Evolutionary conservation across 2,888 invertebrate species (phyloP).

Genomic region (Dryococelus australis): DNA sequence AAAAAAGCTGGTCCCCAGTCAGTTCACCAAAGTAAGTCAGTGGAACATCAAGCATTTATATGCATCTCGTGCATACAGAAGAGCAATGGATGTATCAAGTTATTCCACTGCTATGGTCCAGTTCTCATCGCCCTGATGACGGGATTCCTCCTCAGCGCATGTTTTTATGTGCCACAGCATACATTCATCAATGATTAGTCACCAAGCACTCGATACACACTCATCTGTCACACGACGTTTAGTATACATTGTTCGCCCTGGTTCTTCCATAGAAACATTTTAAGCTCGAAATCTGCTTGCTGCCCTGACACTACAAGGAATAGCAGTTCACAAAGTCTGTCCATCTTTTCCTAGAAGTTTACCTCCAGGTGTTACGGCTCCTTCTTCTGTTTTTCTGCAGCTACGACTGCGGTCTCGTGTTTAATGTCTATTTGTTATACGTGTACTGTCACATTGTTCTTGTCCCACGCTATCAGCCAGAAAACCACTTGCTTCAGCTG

Average conservation of each 20-base stretch:
- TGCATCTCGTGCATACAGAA: background rate
- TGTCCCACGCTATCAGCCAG: background rate
- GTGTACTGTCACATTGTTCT: background rate
- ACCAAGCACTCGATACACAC: background rate
- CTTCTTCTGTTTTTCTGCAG: background rate
- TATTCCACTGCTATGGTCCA: background rate
- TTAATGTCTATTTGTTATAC: background rate
- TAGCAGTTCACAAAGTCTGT: background rate
- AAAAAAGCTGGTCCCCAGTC: background rate
- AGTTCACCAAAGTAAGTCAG: background rate
- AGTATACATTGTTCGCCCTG: no score
- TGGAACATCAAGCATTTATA: background rate
- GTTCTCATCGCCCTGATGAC: background rate
- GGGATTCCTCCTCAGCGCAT: background rate
- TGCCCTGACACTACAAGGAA: background rate
- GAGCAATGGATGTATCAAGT: background rate
- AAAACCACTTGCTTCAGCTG: no score
- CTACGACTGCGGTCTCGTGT: background rate
- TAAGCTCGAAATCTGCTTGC: background rate
- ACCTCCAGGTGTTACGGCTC: background rate
- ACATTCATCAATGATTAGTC: background rate
- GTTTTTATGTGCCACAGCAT: no score
- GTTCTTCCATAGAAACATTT: background rate
- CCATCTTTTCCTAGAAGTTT: background rate
- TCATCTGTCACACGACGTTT: background rate